Conservation (phyloP, 2,797 vertebrate genomes). For the Pangasius sanitwongsei region DNA sequence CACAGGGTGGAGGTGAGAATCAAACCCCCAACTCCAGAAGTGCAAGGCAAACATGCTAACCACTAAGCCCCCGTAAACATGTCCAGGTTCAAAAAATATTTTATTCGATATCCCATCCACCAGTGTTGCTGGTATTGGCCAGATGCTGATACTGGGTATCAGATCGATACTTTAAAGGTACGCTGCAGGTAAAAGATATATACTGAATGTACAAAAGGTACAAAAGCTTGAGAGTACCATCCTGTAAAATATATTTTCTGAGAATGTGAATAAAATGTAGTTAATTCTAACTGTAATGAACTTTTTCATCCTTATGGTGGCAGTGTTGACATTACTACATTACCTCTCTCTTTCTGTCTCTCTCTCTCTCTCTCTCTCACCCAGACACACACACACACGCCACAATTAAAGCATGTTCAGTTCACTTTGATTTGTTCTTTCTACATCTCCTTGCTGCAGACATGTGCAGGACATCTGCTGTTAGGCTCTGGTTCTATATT, state of each 20-base stretch:
- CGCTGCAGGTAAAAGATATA: background rate
- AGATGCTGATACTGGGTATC: background rate
- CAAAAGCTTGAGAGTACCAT: background rate
- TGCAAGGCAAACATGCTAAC: too few relatives aligned
- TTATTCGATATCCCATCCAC: background rate
- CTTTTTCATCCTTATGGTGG: constrained; percentile 65
- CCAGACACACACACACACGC: background rate
- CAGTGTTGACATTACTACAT: constrained; percentile 56
- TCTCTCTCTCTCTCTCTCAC: background rate
- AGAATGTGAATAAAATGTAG: background rate
- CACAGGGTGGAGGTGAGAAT: too few relatives aligned
- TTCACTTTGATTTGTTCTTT: constrained; percentile 50
- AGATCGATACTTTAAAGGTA: background rate
- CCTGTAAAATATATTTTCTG: background rate
- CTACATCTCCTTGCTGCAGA: constrained; percentile 35
- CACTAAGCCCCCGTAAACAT: background rate
- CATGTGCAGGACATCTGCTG: constrained; percentile 52
- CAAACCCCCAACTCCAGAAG: too few relatives aligned
- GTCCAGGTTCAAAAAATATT: background rate
- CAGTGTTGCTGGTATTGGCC: background rate
- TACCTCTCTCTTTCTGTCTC: background rate
- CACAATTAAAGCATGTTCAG: constrained; percentile 21
- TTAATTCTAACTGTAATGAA: constrained; percentile 13
- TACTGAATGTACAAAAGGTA: background rate
- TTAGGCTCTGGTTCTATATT: constrained; percentile 36